Base-by-base conservation (phyloP, 2,113 vertebrate species). In the Oophaga pumilio region DNA sequence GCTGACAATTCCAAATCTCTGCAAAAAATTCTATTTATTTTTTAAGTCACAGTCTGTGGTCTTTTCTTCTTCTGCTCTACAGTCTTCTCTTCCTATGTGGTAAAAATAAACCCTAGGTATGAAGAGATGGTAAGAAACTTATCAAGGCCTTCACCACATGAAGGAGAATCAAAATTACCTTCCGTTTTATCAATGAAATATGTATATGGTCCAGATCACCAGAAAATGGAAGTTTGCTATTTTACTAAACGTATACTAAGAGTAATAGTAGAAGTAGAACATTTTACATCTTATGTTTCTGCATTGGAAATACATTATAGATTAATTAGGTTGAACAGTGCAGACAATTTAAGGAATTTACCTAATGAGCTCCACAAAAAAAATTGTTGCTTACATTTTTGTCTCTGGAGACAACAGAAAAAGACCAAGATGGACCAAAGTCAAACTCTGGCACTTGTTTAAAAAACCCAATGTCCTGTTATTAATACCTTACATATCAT, bases 71-170 rank as follows among this genome's bases (percentile, higher is more conserved):
- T 49, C 73, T 8, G 14, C 28, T 50, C 17, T 76, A 50, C 11
- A 12, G 73, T 76, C 33, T 76, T 73, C 33, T 49, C 33, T 76
- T 49, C 18, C 4, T 50, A 4, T 50, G 43, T 8, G 8, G 26
- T 33, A 60, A 26, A 15, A 80, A n/a, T n/a, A 80, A 59, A 60
- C 56, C 77, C 33, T 56, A 59, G 77, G 43, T 56, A 80, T 11
- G 22, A 8, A 80, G 24, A 80, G 56, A 14, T 24, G 17, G 56
- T 18, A 80, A 60, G 56, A 60, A 60, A 80, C 17, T 11, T 24
- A 60, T 28, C 76, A 60, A 80, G 56, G 20, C 10, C 49, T 76
- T 60, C 15, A 59, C 56, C 77, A 80, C 77, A 80, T 60, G 18
- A 80, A 18, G 43, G 26, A 80, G 73, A 71, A 33, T 4, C 76